Percentiles rank a stretch among this genome's conserved stretches.
These are phyloP conservation scores for Lapara coniferarum DNA, from an alignment of 2,888 invertebrate species.

Conservation along the genomic window DNA sequence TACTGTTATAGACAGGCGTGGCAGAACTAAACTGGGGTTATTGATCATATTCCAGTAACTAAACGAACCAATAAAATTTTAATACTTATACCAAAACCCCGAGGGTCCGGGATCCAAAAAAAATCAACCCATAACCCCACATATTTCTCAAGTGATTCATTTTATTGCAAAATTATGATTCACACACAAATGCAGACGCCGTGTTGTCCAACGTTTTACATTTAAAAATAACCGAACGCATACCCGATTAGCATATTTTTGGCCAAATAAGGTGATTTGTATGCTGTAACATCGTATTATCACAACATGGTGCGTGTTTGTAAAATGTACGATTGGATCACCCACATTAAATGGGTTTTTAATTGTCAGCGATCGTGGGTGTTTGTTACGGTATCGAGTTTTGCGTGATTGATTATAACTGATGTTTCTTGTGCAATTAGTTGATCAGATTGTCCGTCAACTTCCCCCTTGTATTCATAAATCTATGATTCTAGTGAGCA, in stretches of 20 bases:
- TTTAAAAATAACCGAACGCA: conserved; percentile 31
- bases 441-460: too few species aligned
- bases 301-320: background rate
- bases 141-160: conserved; percentile 51
- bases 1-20: too few species aligned
- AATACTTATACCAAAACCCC: background rate
- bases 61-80: too few species aligned
- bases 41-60: too few species aligned
- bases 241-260: conserved; percentile 37
- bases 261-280: conserved; percentile 19
- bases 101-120: background rate
- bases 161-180: conserved; percentile 46
- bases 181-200: conserved; percentile 56
- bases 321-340: background rate
- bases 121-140: background rate
- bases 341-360: background rate
- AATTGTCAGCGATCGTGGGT: background rate
- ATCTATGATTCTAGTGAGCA: too few species aligned
- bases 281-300: conserved; percentile 1
- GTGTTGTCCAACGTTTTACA: conserved; percentile 35
- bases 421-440: too few species aligned
- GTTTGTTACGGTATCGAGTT: too few species aligned
- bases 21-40: too few species aligned
- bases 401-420: too few species aligned
- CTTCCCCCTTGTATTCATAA: too few species aligned